Conservation (phyloP, 2,797 vertebrate genomes). For the Melanotaenia maccullochi region DNA sequence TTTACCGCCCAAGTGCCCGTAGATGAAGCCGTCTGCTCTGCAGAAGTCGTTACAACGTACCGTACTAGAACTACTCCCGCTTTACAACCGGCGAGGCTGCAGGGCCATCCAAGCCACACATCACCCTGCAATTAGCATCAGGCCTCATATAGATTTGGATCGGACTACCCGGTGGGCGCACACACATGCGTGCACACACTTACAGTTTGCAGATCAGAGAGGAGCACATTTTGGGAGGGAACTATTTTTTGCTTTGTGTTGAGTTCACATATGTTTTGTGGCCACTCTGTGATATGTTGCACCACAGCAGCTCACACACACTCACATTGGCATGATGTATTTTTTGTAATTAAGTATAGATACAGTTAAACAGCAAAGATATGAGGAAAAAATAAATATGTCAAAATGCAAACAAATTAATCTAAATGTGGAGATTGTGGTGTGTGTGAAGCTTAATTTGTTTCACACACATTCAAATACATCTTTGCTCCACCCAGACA, state of each 20-base stretch:
- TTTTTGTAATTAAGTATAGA: background rate
- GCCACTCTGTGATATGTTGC: constrained; percentile 29
- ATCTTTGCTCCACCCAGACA: constrained; percentile 57
- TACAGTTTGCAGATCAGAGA: background rate
- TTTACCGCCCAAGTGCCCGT: constrained; percentile 29
- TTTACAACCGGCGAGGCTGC: constrained; percentile 46
- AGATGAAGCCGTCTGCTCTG: constrained; percentile 43
- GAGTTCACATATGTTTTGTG: constrained; percentile 38
- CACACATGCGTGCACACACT: constrained; percentile 14
- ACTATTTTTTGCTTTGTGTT: constrained; percentile 36
- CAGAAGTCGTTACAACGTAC: constrained; percentile 52
- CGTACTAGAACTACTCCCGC: constrained; percentile 25
- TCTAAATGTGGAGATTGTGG: background rate
- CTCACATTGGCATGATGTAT: background rate
- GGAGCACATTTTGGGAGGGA: background rate
- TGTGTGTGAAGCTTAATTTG: background rate
- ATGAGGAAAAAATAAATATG: background rate
- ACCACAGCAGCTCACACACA: constrained; percentile 17
- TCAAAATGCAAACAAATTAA: background rate
- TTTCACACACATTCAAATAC: constrained; percentile 23
- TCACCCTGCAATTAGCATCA: constrained; percentile 75
- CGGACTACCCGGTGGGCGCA: constrained; percentile 40
- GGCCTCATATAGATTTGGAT: constrained; percentile 47
- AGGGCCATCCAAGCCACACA: constrained; percentile 65
- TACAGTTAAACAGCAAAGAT: background rate